Evolutionary conservation across 2,888 invertebrate genomes (phyloP), one percentile per base, ranked within the genome.

Genomic region (Catocala fraxini): DNA sequence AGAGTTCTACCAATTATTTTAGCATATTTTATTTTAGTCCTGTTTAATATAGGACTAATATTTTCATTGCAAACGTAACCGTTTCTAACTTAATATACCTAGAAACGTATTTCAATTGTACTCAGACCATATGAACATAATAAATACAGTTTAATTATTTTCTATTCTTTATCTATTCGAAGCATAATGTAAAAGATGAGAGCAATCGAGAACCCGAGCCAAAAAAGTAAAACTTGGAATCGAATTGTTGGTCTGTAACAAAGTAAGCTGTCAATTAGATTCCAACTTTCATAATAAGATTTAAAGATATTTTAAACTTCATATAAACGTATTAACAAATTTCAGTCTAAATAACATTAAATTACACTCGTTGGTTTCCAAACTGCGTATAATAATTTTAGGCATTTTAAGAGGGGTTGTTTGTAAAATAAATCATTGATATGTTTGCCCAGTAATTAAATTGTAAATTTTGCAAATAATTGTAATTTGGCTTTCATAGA

Each of bases 241-340:
- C 33, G 47, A 61, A 53, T 9, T 43, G 42, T 47, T 55, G 53
- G 54, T 43, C 43, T 2, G 5, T 34, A 33, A 42, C 4, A 49
- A 39, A 49, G 13, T 55, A 52, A 47, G 34, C 25, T 42, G 10
- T 64, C 49, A 56, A 59, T 56, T 61, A 48, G 43, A 67, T 65
- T 11, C 33, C 4, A 71, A 79, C 60, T 73, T 73, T 73, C 46
- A 52, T 68, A 72, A 72, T 54, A 65, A 65, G 66, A 77, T 79
- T 80, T 70, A 66, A 59, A 59, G 52, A 59, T 25, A 65, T 65
- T 65, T 65, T 64, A 59, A 59, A 63, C 41, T 58, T 68, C 67
- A 62, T 69, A 67, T 67, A 73, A 65, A 68, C 70, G 41, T 42
- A 48, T 68, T 67, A 51, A n/a, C 13, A 10, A 49, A 64, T 43